Conservation (phyloP, 2,113 vertebrate species). For the Benitochromis conjunctus region DNA sequence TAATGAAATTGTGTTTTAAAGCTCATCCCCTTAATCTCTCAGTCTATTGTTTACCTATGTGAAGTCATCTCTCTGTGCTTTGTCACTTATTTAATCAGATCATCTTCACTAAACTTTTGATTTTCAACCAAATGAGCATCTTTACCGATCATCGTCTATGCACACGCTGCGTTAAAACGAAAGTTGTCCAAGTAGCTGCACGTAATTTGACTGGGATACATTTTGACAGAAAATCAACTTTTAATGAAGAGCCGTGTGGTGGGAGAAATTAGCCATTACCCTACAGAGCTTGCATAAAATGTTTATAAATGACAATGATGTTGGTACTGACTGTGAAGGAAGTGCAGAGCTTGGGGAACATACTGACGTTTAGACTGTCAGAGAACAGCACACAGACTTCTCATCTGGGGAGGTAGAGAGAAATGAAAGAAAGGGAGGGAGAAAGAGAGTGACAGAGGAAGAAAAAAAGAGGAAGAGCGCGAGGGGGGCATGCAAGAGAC, state of each 20-base stretch:
- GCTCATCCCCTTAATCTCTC: neutral
- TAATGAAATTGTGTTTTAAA: neutral
- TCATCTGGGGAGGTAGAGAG: conserved; percentile 1
- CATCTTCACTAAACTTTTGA: neutral
- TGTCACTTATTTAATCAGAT: conserved; percentile 2
- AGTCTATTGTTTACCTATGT: neutral
- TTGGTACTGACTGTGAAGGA: conserved; percentile 53
- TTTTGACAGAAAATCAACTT: conserved; percentile 90
- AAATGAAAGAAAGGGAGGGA: neutral
- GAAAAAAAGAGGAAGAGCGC: neutral
- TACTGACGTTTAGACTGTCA: conserved; percentile 36
- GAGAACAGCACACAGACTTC: conserved; percentile 18
- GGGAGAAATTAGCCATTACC: conserved; percentile 74
- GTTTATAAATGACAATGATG: conserved; percentile 73
- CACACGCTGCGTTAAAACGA: conserved; percentile 30
- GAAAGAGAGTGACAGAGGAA: neutral
- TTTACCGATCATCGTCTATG: conserved; percentile 40
- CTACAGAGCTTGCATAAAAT: conserved; percentile 69
- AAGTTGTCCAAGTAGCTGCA: conserved; percentile 74
- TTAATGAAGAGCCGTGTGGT: conserved; percentile 84
- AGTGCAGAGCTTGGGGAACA: conserved; percentile 47
- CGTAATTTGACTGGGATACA: conserved; percentile 84
- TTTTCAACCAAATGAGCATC: conserved; percentile 17
- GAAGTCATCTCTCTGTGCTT: neutral
- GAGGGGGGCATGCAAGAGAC: neutral